phyloP scores from a whole-genome alignment of 2,888 invertebrate species.

The Stenoptilia bipunctidactyla region DNA sequence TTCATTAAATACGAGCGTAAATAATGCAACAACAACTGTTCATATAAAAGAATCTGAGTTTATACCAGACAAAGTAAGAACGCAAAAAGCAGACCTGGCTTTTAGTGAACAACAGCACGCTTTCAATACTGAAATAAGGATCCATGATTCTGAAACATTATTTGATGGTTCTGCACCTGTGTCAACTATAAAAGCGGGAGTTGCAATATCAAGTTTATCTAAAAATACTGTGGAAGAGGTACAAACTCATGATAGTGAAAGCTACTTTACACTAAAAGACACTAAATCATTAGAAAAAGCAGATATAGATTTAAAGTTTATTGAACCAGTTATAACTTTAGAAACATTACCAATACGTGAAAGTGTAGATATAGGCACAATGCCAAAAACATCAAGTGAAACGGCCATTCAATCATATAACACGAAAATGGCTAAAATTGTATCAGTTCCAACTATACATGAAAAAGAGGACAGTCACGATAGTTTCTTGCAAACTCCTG shows the following conservation, averaged over 20 bases:
- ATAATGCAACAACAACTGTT: conserved; percentile 72
- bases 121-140: conserved; percentile 67
- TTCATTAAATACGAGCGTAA: conserved; percentile 62
- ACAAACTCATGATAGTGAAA: conserved; percentile 77
- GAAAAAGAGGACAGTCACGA: conserved; percentile 69
- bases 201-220: conserved; percentile 67
- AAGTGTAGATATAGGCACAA: conserved; percentile 57
- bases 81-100: conserved; percentile 71
- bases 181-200: conserved; percentile 51
- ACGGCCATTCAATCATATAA: conserved; percentile 57
- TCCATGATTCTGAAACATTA: conserved; percentile 71
- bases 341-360: conserved; percentile 59
- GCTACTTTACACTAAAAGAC: conserved; percentile 57
- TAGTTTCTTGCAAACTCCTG: too few relatives aligned
- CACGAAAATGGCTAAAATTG: conserved; percentile 74
- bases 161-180: conserved; percentile 44
- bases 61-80: conserved; percentile 46
- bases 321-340: conserved; percentile 72
- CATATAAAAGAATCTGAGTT: conserved; percentile 76
- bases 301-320: conserved; percentile 68
- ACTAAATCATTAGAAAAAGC: conserved; percentile 67
- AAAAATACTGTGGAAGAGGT: conserved; percentile 70
- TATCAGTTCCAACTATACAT: conserved; percentile 72
- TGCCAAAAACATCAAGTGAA: conserved; percentile 55
- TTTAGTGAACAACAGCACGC: conserved; percentile 74